Evolutionary conservation across 64 coral and sea anemone species (phyloP), one percentile per base, ranked within the genome.

Genomic region (Montipora sp.): DNA sequence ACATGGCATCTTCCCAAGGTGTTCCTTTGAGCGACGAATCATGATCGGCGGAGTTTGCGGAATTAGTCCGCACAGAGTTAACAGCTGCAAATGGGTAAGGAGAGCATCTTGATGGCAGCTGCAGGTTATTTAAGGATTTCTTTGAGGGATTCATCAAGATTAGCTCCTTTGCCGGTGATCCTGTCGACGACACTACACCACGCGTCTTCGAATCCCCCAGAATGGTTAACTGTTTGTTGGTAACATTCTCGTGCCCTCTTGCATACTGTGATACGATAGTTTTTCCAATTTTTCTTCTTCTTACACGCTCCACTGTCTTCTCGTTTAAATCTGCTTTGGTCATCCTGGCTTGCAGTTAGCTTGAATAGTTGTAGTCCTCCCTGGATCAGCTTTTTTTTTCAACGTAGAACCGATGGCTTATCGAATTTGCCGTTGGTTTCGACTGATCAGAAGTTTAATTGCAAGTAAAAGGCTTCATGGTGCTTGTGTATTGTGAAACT

Each of bases 11-110:
- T 46, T 69, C 60, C 81, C 81, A 84, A 10, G 81, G 81, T 16
- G 81, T 84, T 47, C 81, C 81, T n/a, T 84, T 84, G 4, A 84
- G 60, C 6, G 81, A 8, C 45, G 81, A 67, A 16, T 69, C 60
- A 60, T 3, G 5, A 60, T 81, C 59, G 16, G 45, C 24, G 7
- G 19, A 84, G 45, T 13, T 47, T 63, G 45, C 60, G 8, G 47
- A 78, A 49, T 8, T 27, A 45, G n/a, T 15, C 24, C 36, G n/a
- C 60, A 11, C 11, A 6, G 61, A 18, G 81, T 20, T 63, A 8
- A 84, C 2, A n/a, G 14, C 81, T 19, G 59, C 59, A 47, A 15
- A 48, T 11, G 75, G 75, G 15, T 50, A 78, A 13, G 24, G 23
- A 15, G 16, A 18, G 13, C 5, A 48, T 78, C 14, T 50, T 6